Evolutionary conservation across 2,888 invertebrate species (phyloP).

Genomic region (Pachymerium ferrugineum): DNA sequence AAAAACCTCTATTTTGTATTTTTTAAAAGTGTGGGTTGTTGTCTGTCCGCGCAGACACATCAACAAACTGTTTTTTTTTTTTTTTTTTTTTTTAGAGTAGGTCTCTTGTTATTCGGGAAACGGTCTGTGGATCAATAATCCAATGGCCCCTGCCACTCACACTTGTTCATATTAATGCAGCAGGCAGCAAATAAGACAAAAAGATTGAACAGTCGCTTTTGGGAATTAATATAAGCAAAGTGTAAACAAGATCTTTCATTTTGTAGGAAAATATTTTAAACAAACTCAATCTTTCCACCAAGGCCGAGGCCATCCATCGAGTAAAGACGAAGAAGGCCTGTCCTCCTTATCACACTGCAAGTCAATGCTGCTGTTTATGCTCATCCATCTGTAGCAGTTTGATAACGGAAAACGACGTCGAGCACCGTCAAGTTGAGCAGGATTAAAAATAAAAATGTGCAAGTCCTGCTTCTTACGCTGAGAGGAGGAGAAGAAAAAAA

Average conservation of each 20-base stretch:
- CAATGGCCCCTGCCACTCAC: constrained; percentile 21
- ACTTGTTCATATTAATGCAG: background rate
- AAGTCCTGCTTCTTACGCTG: no score
- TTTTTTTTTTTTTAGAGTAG: no score
- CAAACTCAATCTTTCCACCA: constrained; percentile 6
- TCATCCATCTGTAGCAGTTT: constrained; percentile 19
- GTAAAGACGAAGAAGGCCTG: background rate
- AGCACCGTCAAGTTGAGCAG: constrained; percentile 3
- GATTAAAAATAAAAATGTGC: background rate
- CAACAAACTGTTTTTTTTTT: no score
- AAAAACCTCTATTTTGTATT: background rate
- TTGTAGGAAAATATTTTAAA: background rate
- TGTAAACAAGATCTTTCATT: background rate
- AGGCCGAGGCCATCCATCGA: constrained; percentile 19
- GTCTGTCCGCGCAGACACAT: background rate
- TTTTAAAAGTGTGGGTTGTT: background rate
- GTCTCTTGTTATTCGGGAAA: constrained; percentile 10
- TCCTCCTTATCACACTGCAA: background rate
- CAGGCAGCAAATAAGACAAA: background rate
- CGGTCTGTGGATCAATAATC: constrained; percentile 1
- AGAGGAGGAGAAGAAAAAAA: background rate
- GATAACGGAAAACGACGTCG: constrained; percentile 15
- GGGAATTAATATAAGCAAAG: background rate
- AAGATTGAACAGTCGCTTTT: background rate
- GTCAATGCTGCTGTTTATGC: constrained; percentile 25